phyloP scores from a whole-genome alignment of 2,888 invertebrate genomes.

The Penaeus monodon region DNA sequence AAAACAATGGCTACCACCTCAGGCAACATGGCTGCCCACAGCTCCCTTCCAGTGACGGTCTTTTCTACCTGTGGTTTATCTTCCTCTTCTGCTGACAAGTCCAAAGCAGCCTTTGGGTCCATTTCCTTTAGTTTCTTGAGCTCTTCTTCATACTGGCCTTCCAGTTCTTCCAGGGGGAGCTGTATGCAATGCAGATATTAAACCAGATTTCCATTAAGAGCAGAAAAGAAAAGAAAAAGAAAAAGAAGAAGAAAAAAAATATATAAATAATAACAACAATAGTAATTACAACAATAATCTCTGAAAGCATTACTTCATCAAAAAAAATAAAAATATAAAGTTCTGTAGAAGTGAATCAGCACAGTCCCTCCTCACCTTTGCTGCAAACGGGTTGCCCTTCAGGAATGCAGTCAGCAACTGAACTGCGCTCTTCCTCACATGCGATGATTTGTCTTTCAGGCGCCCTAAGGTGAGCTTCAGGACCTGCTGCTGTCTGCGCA shows the following conservation, averaged over 20 bases:
- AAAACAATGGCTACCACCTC: constrained; percentile 66
- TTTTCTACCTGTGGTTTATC: constrained; percentile 34
- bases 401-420: constrained; percentile 83
- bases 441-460: constrained; percentile 84
- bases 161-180: constrained; percentile 74
- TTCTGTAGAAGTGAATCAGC: too few relatives aligned
- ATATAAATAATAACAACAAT: too few relatives aligned
- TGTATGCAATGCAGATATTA: constrained; percentile 66
- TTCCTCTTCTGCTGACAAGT: constrained; percentile 68
- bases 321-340: too few relatives aligned
- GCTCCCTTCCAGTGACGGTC: constrained; percentile 70
- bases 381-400: constrained; percentile 88
- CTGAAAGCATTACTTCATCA: too few relatives aligned
- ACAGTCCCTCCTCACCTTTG: constrained; percentile 73
- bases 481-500: constrained; percentile 78
- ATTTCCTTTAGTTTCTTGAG: constrained; percentile 77
- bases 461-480: constrained; percentile 79
- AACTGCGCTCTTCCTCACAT: constrained; percentile 87
- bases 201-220: too few relatives aligned
- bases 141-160: constrained; percentile 76
- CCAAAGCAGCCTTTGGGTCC: constrained; percentile 69
- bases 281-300: too few relatives aligned
- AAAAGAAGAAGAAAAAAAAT: too few relatives aligned
- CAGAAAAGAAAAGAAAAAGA: too few relatives aligned
- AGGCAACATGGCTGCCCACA: constrained; percentile 71